Evolutionary conservation across 1,140 invertebrate genomes (phyloP), one percentile per base, ranked within the genome.

Genomic region (Drosophila quadrilineata): DNA sequence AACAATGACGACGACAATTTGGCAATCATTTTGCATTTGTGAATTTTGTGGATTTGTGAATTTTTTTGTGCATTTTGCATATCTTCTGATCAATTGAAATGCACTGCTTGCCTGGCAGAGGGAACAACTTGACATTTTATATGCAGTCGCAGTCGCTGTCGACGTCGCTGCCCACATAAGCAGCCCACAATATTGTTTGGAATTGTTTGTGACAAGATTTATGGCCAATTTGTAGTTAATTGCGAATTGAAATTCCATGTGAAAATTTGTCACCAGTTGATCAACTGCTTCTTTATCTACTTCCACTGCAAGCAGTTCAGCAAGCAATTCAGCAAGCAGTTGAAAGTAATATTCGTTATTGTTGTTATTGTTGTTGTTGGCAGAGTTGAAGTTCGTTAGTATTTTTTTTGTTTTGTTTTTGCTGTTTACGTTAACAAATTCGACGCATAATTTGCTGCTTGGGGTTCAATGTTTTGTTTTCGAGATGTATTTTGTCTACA

Each of bases 401-500:
- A n/a, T n/a, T n/a, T n/a, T n/a, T n/a, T n/a, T n/a, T n/a, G n/a
- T n/a, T n/a, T 49, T 48, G 28, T 36, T 54, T 29, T 16, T 40
- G 19, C 33, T 49, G 58, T 70, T 65, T 60, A 56, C 70, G 36
- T 70, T 60, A 60, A 64, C 31, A 56, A 70, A 72, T 73, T 71
- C 57, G 50, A 26, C 33, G 75, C 70, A 79, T 79, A 80, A 75
- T 80, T 59, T 38, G 8, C 29, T 12, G 9, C 8, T 12, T 12
- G 29, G 74, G 54, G 77, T 85, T 85, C 79, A 84, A 84, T 77
- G 77, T 84, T 85, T 85, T 85, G 76, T 75, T 80, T 80, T 80
- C 36, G 49, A 71, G 77, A 85, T 74, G 35, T 48, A 64, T 46
- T 56, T 56, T 52, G 65, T 58, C 50, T 56, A 60, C 52, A 71